Percentiles rank a stretch among this genome's conserved stretches.
phyloP scores from a whole-genome alignment of 1,140 invertebrate species.

The Cotesia chilonis region DNA sequence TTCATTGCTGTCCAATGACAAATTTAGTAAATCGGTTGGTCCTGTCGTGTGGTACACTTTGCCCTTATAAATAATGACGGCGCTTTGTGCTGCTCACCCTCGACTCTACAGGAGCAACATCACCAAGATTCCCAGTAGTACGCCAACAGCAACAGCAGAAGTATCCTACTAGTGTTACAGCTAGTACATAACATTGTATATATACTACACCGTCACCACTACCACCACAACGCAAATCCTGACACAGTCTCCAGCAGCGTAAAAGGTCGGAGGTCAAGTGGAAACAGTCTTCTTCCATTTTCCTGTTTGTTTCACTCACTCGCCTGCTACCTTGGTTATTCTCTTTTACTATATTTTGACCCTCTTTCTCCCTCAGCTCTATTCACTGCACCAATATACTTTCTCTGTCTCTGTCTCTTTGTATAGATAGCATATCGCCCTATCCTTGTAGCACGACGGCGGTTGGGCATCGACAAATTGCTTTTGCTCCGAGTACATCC shows the following conservation, averaged over 20 bases:
- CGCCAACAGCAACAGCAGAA: too few species aligned
- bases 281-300: conserved; percentile 1
- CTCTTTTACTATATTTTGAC: neutral
- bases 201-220: neutral
- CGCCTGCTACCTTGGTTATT: neutral
- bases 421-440: neutral
- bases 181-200: too few species aligned
- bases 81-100: conserved; percentile 4
- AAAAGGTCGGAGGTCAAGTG: conserved; percentile 30
- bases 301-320: neutral
- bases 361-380: neutral
- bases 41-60: conserved; percentile 22
- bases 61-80: conserved; percentile 32
- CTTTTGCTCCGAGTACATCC: conserved; percentile 5
- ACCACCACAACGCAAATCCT: too few species aligned
- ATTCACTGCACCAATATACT: neutral
- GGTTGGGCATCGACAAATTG: conserved; percentile 32
- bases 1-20: conserved; percentile 6
- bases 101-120: conserved; percentile 8
- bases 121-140: neutral
- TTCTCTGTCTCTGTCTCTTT: neutral
- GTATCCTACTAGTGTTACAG: neutral
- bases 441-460: neutral
- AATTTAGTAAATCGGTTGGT: conserved; percentile 21
- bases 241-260: conserved; percentile 23